These are phyloP conservation scores for Hippasteria phrygiana DNA, from an alignment of 53 echinoderm and acorn worm species.

Conservation along the genomic window DNA sequence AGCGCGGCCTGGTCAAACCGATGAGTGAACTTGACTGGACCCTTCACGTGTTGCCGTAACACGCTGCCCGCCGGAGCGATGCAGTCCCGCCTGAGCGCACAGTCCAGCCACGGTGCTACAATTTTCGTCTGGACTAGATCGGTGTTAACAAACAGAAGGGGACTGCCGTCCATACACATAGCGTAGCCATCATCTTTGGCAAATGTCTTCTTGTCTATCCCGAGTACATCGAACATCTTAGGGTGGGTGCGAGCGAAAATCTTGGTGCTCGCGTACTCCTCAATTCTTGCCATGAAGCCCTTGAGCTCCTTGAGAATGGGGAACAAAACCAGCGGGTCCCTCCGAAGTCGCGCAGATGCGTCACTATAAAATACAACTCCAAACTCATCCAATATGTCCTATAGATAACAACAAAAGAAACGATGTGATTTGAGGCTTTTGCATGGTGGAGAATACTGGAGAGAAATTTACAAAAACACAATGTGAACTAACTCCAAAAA, in stretches of 20 bases:
- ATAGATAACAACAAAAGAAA: neutral
- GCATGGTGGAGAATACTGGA: too few species aligned
- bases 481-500: too few species aligned
- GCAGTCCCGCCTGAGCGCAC: neutral
- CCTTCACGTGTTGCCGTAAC: neutral
- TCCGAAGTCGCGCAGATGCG: neutral
- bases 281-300: neutral
- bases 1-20: conserved; percentile 28
- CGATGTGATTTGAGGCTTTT: neutral
- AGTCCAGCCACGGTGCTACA: conserved; percentile 1
- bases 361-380: conserved; percentile 13
- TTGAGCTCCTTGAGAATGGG: neutral
- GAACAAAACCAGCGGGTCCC: neutral
- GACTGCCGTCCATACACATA: neutral
- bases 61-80: conserved; percentile 1
- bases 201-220: neutral
- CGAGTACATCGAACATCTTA: neutral
- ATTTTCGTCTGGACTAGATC: neutral
- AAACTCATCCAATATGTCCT: conserved; percentile 1
- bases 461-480: too few species aligned
- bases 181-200: neutral
- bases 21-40: neutral
- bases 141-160: conserved; percentile 1
- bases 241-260: conserved; percentile 19
- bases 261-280: neutral